Evolutionary conservation across 1,140 invertebrate species (phyloP), one percentile per base, ranked within the genome.

Genomic region (Trichomalopsis sarcophagae): DNA sequence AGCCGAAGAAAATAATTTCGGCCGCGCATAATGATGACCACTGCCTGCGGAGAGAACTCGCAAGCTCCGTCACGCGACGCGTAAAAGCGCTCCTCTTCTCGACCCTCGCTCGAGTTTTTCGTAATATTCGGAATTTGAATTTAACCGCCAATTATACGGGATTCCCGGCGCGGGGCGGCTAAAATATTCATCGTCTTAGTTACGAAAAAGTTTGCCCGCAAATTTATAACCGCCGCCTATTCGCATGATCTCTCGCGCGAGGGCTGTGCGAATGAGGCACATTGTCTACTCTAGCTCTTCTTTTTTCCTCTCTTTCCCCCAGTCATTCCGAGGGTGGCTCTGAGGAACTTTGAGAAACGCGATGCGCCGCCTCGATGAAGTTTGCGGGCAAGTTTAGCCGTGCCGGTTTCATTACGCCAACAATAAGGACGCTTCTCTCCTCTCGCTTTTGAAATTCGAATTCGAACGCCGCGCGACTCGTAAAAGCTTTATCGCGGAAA

Each of bases 91-190:
- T 36, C 74, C 10, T 23, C 10, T 23, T 27, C 21, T 21, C 33
- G 27, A 6, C 13, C 14, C 55, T 40, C 47, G 85, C 86, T 81
- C 85, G 89, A 90, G 83, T 90, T 91, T 91, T 91, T 89, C 89
- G 89, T 90, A 91, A 90, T 91, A 91, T 91, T 88, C 88, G 82
- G 89, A 91, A 91, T 91, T 91, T 91, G 91, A 91, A 91, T 91
- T 91, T 91, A 91, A 91, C 90, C 90, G 90, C 90, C 90, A 91
- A 91, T 91, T 91, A 91, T 91, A 87, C 88, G 84, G 75, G 86
- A 88, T 86, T 89, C 87, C 78, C 86, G 84, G 84, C 86, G 86
- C 14, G 55, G 55, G 55, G 0, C 50, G 86, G 88, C 84, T 91
- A 91, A 91, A 91, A 91, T 91, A 91, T 91, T 91, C 91, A 91